phyloP scores from a whole-genome alignment of 2,113 vertebrate genomes.

The Cyanoderma ruficeps region DNA sequence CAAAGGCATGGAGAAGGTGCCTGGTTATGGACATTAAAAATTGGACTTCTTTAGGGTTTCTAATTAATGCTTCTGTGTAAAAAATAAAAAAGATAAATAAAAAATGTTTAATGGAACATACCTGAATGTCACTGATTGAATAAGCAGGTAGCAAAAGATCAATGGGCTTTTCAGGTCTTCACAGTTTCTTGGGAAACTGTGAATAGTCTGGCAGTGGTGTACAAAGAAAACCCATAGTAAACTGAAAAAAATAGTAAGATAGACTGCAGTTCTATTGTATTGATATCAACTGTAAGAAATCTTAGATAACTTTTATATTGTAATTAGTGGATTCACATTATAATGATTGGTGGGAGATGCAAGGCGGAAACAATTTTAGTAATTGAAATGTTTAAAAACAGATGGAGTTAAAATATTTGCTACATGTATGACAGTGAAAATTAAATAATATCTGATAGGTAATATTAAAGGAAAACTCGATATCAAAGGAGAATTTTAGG shows the following conservation, averaged over 20 bases:
- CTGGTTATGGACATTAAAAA: neutral
- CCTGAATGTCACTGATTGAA: neutral
- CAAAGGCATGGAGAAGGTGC: neutral
- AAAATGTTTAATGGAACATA: neutral
- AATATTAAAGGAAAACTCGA: neutral
- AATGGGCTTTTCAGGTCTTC: neutral
- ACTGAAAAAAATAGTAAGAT: neutral
- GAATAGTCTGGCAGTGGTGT: neutral
- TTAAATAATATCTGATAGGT: neutral
- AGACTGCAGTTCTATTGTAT: neutral
- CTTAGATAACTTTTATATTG: neutral
- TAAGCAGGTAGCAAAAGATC: neutral
- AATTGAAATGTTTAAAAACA: neutral
- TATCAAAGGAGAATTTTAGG: neutral
- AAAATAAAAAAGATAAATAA: neutral
- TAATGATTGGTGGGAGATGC: neutral
- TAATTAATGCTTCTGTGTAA: neutral
- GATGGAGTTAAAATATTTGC: neutral
- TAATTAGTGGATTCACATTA: neutral
- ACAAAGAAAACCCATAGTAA: fast-evolving
- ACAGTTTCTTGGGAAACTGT: neutral
- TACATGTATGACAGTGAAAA: neutral
- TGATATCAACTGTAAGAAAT: neutral
- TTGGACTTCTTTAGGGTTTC: neutral
- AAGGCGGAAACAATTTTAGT: neutral